phyloP scores from a whole-genome alignment of 2,113 vertebrate genomes.

The Hassar affinis region DNA sequence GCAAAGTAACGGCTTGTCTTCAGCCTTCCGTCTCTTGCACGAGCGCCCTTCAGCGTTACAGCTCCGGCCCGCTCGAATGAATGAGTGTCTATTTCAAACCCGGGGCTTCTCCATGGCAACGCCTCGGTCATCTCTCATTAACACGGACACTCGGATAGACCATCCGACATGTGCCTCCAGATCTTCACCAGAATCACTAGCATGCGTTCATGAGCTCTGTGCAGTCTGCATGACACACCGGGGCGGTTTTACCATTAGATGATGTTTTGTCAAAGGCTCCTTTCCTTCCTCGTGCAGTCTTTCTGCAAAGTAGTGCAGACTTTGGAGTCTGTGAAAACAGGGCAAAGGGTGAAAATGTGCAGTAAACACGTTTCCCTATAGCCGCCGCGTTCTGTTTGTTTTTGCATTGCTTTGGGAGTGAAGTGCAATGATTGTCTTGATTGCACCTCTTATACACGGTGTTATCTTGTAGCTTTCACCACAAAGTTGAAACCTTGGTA shows the following conservation, averaged over 20 bases:
- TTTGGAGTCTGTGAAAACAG: background rate
- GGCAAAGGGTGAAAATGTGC: background rate
- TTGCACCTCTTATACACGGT: background rate
- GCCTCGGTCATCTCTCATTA: constrained; percentile 34
- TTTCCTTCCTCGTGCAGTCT: background rate
- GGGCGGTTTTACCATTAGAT: background rate
- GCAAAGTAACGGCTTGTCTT: constrained; percentile 46
- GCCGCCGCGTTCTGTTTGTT: background rate
- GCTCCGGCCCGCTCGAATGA: constrained; percentile 53
- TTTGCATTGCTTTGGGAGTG: background rate
- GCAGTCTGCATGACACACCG: background rate
- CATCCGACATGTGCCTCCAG: background rate
- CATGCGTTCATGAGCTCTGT: background rate
- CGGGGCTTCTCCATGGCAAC: constrained; percentile 48
- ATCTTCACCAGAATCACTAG: background rate
- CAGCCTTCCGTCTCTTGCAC: constrained; percentile 46
- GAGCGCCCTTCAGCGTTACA: constrained; percentile 19
- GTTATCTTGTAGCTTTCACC: background rate
- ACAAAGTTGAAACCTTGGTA: background rate
- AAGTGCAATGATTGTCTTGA: background rate
- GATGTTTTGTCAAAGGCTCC: background rate
- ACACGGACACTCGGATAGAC: constrained; percentile 6
- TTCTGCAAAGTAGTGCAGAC: background rate
- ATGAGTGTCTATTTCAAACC: constrained; percentile 49
- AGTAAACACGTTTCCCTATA: background rate